Conservation (phyloP, 1,140 invertebrate genomes). For the Apis cerana region DNA sequence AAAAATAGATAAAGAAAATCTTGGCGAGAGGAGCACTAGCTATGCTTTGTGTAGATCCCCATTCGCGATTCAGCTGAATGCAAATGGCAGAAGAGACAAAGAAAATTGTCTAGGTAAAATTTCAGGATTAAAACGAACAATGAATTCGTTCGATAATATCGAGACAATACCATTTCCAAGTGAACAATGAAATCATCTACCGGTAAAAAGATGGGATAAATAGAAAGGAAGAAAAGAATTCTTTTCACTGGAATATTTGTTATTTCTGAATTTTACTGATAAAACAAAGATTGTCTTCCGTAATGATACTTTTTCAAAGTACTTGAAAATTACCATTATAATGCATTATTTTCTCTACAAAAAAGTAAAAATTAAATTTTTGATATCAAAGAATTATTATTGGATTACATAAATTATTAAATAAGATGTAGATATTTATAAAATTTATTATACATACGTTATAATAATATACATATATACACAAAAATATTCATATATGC, state of each 20-base stretch:
- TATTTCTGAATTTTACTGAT: no score
- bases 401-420: no score
- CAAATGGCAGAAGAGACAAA: neutral
- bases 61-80: neutral
- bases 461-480: no score
- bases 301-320: no score
- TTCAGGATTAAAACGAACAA: neutral
- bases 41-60: neutral
- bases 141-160: slow-evolving; percentile 19
- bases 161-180: neutral
- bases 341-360: no score
- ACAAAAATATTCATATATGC: no score
- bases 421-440: no score
- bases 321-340: no score
- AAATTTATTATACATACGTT: no score
- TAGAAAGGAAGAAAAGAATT: neutral
- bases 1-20: neutral
- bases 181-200: neutral
- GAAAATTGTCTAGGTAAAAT: neutral
- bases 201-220: neutral
- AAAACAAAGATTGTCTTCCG: no score
- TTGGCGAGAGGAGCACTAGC: neutral
- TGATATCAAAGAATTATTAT: no score
- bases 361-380: no score
- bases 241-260: slow-evolving; percentile 1